Conservation (phyloP, 1,140 invertebrate genomes). For the Drosophila sproati region DNA sequence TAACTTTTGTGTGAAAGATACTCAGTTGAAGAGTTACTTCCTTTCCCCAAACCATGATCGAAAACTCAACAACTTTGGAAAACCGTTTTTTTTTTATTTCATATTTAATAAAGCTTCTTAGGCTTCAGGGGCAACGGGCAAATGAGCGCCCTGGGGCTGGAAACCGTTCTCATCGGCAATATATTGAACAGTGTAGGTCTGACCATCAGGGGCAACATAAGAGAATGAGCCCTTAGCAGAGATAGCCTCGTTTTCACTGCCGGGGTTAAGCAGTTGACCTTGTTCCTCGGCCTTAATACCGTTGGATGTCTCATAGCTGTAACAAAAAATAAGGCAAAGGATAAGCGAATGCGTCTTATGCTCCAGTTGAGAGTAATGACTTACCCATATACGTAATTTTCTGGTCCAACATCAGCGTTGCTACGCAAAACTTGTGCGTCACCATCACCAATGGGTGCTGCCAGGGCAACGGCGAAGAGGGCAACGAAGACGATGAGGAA, state of each 20-base stretch:
- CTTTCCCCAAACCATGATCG: no score
- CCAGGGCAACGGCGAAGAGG: slow-evolving; percentile 39
- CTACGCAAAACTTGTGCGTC: fast-evolving
- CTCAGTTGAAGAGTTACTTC: no score
- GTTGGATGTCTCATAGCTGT: slow-evolving; percentile 88
- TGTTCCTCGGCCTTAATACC: slow-evolving; percentile 85
- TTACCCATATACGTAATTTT: slow-evolving; percentile 1
- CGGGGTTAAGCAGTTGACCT: slow-evolving; percentile 27
- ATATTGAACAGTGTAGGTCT: slow-evolving; percentile 58
- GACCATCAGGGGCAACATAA: slow-evolving; percentile 52
- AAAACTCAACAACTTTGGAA: neutral
- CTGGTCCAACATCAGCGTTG: slow-evolving; percentile 79
- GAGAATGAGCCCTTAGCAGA: slow-evolving; percentile 43
- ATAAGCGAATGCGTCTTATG: neutral
- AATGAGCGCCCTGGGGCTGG: slow-evolving; percentile 87
- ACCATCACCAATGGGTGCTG: neutral
- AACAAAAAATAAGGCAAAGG: neutral
- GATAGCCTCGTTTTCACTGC: slow-evolving; percentile 47
- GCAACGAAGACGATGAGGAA: slow-evolving; percentile 47
- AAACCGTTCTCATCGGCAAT: slow-evolving; percentile 87
- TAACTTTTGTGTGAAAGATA: no score
- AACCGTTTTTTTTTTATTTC: slow-evolving; percentile 53
- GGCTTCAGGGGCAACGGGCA: slow-evolving; percentile 85
- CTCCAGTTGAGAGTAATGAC: neutral
- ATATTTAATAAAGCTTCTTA: slow-evolving; percentile 39